Conservation (phyloP, 2,113 vertebrate genomes). For the Phyllopteryx taeniolatus region DNA sequence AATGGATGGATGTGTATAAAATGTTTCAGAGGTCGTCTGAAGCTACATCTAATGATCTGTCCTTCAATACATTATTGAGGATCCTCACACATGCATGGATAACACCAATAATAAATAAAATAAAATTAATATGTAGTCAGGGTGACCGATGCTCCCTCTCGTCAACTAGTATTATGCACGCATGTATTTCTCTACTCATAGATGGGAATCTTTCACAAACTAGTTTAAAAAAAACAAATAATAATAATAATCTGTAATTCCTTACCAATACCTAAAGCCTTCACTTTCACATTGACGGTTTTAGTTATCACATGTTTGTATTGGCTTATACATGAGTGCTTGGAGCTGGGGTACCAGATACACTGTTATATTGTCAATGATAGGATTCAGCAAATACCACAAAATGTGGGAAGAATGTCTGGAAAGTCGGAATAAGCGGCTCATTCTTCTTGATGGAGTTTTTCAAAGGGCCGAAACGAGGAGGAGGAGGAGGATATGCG, state of each 20-base stretch:
- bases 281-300: neutral
- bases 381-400: neutral
- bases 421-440: neutral
- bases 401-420: neutral
- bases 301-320: neutral
- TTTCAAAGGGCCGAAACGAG: neutral
- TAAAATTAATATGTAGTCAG: neutral
- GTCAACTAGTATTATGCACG: too few relatives aligned
- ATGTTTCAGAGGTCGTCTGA: neutral
- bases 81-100: neutral
- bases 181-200: too few relatives aligned
- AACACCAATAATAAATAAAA: neutral
- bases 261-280: too few relatives aligned
- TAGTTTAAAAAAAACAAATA: too few relatives aligned
- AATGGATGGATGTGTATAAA: too few relatives aligned
- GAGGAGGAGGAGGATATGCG: too few relatives aligned
- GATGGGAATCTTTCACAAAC: too few relatives aligned
- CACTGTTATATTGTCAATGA: neutral
- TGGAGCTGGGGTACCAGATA: neutral
- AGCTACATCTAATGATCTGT: slow-evolving; percentile 8
- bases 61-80: neutral
- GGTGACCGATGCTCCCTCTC: neutral
- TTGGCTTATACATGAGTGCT: neutral
- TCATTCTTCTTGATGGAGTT: neutral
- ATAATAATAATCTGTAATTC: too few relatives aligned